Percentiles rank a stretch among this genome's conserved stretches.
These are phyloP conservation scores for Iselma pallidipennis DNA, from an alignment of 2,888 invertebrate species.

Conservation along the genomic window DNA sequence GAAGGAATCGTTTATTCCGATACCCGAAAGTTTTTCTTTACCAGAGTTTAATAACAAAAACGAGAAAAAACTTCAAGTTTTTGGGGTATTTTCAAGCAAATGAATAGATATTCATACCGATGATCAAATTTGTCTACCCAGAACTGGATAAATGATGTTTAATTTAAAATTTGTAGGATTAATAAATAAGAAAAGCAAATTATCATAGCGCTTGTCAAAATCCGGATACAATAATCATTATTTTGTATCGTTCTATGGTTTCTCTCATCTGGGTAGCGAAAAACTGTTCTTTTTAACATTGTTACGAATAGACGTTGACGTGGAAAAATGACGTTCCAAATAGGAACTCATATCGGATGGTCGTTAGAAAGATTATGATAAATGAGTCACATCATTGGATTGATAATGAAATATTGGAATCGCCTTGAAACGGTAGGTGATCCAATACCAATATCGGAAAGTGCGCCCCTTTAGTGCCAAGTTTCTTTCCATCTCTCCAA, in stretches of 20 bases:
- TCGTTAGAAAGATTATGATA: background rate
- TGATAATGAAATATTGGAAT: constrained; percentile 26
- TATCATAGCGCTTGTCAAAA: too few relatives aligned
- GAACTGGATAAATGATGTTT: too few relatives aligned
- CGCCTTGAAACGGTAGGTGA: constrained; percentile 18
- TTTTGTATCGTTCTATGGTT: too few relatives aligned
- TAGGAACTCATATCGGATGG: background rate
- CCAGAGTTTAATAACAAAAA: background rate
- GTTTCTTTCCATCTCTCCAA: constrained; percentile 14
- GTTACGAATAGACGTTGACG: background rate
- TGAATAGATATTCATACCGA: too few relatives aligned
- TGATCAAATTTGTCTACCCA: too few relatives aligned
- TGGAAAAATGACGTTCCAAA: background rate
- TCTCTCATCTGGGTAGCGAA: too few relatives aligned
- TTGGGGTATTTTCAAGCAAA: too few relatives aligned
- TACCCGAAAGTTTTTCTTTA: constrained; percentile 11
- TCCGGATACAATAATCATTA: too few relatives aligned
- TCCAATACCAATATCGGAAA: constrained; percentile 17
- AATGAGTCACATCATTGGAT: constrained; percentile 10
- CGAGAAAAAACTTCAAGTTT: background rate
- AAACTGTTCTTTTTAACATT: too few relatives aligned
- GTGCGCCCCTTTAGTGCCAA: constrained; percentile 12
- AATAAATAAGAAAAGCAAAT: too few relatives aligned
- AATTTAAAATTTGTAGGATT: too few relatives aligned
- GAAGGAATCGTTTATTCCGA: constrained; percentile 20